Evolutionary conservation across 2,113 vertebrate species (phyloP), one percentile per base, ranked within the genome.

Genomic region (Triplophysa siluroides): DNA sequence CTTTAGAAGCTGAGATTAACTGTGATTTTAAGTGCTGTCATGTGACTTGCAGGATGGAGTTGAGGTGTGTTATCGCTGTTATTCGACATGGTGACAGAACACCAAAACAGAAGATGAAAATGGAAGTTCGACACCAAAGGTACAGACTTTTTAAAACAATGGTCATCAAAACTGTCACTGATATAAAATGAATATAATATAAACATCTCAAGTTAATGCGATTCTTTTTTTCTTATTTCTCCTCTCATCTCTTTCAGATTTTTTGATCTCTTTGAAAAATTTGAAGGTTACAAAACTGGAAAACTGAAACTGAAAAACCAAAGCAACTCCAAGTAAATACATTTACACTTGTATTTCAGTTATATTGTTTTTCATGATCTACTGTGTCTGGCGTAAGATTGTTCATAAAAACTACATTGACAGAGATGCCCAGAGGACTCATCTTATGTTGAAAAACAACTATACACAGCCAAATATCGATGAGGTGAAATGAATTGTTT

Each of bases 51-150:
- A 96, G 95, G 95, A 96, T 96, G 95, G 95, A 96, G 79, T 90
- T 96, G 65, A 92, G 95, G 9, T 96, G 95, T 84, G 95, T 97
- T 58, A 97, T 97, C 54, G 95, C 95, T 24, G 92, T 97, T 69
- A 96, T 97, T 82, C 93, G 95, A 9, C 95, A 96, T 0, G 95
- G 95, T 6, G 95, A 97, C 81, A 92, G 95, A 76, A 97, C 95
- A 3, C 95, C 95, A 0, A 97, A 97, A 81, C 95, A 97, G 86
- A 97, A 97, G 85, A 97, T 97, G 95, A 97, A 97, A 86, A 97
- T 97, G 95, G 95, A 96, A 64, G 95, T 97, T 70, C 94, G 94
- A 4, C 94, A 97, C 75, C 85, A 94, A 1, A 92, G 94, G 95
- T 96, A 89, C 24, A 14, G 43, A 23, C 0, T 24, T n/a, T n/a